Conservation (phyloP, 2,888 invertebrate species). For the Galeopsomyia nigrocyanea region DNA sequence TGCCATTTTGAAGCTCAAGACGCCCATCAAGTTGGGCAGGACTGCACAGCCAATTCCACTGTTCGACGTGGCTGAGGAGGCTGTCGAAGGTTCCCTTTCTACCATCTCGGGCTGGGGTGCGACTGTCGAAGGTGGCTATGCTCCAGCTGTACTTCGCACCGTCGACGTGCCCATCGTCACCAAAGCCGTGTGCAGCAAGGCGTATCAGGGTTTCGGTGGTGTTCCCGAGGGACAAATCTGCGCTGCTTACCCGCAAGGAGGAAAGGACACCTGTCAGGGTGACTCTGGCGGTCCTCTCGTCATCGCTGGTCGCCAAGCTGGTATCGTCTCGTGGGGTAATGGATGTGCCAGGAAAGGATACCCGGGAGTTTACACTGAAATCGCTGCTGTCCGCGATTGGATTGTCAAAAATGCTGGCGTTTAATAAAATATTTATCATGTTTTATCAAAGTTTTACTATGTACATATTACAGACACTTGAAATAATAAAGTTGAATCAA, state of each 20-base stretch:
- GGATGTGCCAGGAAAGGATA: conserved; percentile 70
- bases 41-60: conserved; percentile 69
- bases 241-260: conserved; percentile 73
- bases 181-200: conserved; percentile 68
- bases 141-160: conserved; percentile 65
- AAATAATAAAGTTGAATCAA: too few species aligned
- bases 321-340: conserved; percentile 69
- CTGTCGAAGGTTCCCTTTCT: conserved; percentile 34
- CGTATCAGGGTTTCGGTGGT: conserved; percentile 62
- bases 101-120: conserved; percentile 58
- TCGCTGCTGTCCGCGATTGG: conserved; percentile 70
- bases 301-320: conserved; percentile 53
- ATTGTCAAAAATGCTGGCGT: conserved; percentile 43
- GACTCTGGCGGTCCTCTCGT: conserved; percentile 61
- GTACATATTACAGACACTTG: too few species aligned
- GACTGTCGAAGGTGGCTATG: conserved; percentile 36
- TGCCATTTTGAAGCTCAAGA: conserved; percentile 71
- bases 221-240: conserved; percentile 70
- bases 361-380: conserved; percentile 70
- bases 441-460: too few species aligned
- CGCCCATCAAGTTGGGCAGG: conserved; percentile 69
- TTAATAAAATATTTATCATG: too few species aligned
- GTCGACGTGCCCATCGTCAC: conserved; percentile 73
- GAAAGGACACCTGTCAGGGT: conserved; percentile 65
- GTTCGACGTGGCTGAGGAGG: conserved; percentile 58